A percentile compares a stretch with the other conserved stretches of the same genome.
Conservation (phyloP, 2,113 vertebrate genomes). For the Anguilla japonica region DNA sequence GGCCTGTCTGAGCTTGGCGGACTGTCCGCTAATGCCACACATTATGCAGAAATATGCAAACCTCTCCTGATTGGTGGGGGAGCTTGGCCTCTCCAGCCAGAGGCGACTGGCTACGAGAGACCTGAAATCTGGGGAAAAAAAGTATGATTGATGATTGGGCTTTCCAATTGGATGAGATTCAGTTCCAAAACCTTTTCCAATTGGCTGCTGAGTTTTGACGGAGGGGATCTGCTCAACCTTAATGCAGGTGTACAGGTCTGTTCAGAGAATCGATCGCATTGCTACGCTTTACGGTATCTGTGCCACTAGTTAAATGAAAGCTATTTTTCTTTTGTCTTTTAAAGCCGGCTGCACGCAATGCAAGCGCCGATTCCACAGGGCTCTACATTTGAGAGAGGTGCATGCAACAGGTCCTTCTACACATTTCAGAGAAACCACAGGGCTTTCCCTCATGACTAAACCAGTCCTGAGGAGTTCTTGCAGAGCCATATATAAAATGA, state of each 20-base stretch:
- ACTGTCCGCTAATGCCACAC: slow-evolving; percentile 55
- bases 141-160: not conserved
- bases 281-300: slow-evolving; percentile 37
- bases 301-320: not conserved
- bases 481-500: slow-evolving; percentile 65
- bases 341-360: slow-evolving; percentile 44
- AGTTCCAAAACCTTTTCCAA: slow-evolving; percentile 33
- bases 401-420: slow-evolving; percentile 33
- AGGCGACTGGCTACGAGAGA: not conserved
- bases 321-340: not conserved
- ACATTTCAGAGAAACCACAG: slow-evolving; percentile 36
- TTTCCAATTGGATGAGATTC: not conserved
- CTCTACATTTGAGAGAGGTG: slow-evolving; percentile 66
- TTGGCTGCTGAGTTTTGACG: slow-evolving; percentile 11
- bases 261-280: slow-evolving; percentile 48
- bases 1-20: not conserved
- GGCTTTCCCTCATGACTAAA: slow-evolving; percentile 50
- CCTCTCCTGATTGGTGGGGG: slow-evolving; percentile 42
- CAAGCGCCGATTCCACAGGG: slow-evolving; percentile 64
- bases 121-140: slow-evolving; percentile 8
- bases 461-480: slow-evolving; percentile 57
- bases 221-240: slow-evolving; percentile 29
- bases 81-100: slow-evolving; percentile 6
- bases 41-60: slow-evolving; percentile 70
- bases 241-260: slow-evolving; percentile 38